Evolutionary conservation across 2,888 invertebrate species (phyloP).

Genomic region (Noctuana brunneofusca): DNA sequence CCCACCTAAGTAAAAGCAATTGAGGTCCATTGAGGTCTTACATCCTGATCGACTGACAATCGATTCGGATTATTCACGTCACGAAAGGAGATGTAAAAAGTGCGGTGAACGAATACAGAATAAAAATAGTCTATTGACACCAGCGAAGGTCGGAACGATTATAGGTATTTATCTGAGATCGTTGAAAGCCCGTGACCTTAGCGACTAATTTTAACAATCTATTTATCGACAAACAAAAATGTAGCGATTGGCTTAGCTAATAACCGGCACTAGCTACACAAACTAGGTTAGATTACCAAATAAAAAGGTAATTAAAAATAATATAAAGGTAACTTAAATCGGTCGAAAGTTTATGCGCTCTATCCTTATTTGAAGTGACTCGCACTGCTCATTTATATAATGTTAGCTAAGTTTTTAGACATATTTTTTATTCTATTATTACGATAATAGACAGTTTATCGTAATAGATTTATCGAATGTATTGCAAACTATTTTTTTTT

Average conservation of each 20-base stretch:
- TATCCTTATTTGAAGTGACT: neutral
- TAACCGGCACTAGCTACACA: too few species aligned
- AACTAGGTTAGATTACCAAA: slow-evolving; percentile 1
- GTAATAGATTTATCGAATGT: neutral
- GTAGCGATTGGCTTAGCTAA: too few species aligned
- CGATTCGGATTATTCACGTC: neutral
- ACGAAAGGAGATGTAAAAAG: neutral
- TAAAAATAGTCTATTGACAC: slow-evolving; percentile 26
- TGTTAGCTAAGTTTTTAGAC: neutral
- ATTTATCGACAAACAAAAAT: slow-evolving; percentile 20
- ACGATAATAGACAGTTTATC: too few species aligned
- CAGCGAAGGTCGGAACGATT: slow-evolving; percentile 25
- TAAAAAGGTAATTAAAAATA: neutral
- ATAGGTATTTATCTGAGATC: slow-evolving; percentile 8
- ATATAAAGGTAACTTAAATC: too few species aligned
- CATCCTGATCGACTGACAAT: neutral
- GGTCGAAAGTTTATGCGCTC: too few species aligned
- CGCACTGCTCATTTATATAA: neutral
- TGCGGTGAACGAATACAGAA: neutral
- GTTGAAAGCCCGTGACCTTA: slow-evolving; percentile 22
- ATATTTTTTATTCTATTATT: neutral
- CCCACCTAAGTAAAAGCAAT: slow-evolving; percentile 10
- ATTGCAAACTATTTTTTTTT: neutral
- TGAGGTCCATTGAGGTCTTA: neutral
- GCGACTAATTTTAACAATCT: slow-evolving; percentile 19